These are phyloP conservation scores for Hydrozoanthus tunicans DNA, from an alignment of 64 coral and sea anemone genomes.

Conservation along the genomic window DNA sequence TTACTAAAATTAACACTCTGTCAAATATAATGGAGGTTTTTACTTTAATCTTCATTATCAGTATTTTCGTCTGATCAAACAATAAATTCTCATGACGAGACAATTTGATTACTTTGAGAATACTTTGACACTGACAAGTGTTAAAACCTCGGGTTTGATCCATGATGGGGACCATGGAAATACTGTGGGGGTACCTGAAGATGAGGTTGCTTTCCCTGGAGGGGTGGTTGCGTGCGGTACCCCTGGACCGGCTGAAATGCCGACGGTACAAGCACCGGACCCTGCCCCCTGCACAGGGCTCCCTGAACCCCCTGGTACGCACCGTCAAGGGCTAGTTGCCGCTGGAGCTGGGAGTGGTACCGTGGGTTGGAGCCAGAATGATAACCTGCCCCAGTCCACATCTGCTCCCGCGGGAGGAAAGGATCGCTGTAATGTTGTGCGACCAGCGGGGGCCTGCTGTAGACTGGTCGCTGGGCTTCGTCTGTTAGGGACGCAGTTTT, in stretches of 20 bases:
- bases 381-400: constrained; percentile 64
- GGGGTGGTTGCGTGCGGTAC: constrained; percentile 54
- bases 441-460: constrained; percentile 59
- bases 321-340: constrained; percentile 74
- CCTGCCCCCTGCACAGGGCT: constrained; percentile 46
- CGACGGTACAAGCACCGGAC: constrained; percentile 47
- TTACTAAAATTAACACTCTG: no score
- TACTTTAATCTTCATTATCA: not conserved
- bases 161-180: constrained; percentile 65
- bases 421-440: constrained; percentile 92
- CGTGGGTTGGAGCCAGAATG: constrained; percentile 62
- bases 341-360: constrained; percentile 78
- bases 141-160: constrained; percentile 88
- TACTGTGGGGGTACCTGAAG: constrained; percentile 77
- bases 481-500: constrained; percentile 83
- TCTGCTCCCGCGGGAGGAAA: constrained; percentile 78
- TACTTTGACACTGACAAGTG: not conserved
- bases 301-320: constrained; percentile 68
- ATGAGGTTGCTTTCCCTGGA: constrained; percentile 58
- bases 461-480: constrained; percentile 61
- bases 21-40: not conserved
- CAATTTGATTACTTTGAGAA: not conserved
- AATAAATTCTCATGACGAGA: not conserved
- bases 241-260: constrained; percentile 80
- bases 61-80: not conserved